Percentiles rank a stretch among this genome's conserved stretches.
These are phyloP conservation scores for Leptobrachium ailaonicum DNA, from an alignment of 2,113 vertebrate genomes.

Conservation along the genomic window DNA sequence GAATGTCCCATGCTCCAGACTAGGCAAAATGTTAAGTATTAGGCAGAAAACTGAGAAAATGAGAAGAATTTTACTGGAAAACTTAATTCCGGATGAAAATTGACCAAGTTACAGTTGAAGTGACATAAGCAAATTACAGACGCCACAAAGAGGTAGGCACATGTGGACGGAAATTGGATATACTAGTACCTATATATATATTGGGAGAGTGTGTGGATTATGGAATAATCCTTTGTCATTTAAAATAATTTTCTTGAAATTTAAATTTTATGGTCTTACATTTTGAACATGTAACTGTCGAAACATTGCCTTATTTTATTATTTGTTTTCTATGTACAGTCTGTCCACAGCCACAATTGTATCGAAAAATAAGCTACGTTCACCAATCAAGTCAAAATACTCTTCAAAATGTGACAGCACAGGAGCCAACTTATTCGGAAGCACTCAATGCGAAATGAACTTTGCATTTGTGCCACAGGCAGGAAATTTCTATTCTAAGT, in stretches of 20 bases:
- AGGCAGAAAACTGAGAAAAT: too few relatives aligned
- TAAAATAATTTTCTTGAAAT: neutral
- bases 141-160: too few relatives aligned
- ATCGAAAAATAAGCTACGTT: neutral
- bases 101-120: too few relatives aligned
- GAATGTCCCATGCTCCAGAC: too few relatives aligned
- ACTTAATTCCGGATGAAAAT: too few relatives aligned
- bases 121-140: too few relatives aligned
- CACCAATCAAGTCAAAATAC: slow-evolving; percentile 5
- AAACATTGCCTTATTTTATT: neutral
- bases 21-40: too few relatives aligned
- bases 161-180: too few relatives aligned
- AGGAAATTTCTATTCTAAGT: neutral
- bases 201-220: too few relatives aligned
- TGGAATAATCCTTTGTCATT: too few relatives aligned
- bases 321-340: neutral
- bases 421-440: neutral
- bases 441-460: neutral
- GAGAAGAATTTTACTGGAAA: too few relatives aligned
- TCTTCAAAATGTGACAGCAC: slow-evolving; percentile 5
- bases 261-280: neutral
- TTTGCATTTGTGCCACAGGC: slow-evolving; percentile 2
- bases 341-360: neutral
- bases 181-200: too few relatives aligned
- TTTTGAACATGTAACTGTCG: neutral